These are phyloP conservation scores for Toxotes lorentzi DNA, from an alignment of 2,797 vertebrate genomes.

Conservation along the genomic window DNA sequence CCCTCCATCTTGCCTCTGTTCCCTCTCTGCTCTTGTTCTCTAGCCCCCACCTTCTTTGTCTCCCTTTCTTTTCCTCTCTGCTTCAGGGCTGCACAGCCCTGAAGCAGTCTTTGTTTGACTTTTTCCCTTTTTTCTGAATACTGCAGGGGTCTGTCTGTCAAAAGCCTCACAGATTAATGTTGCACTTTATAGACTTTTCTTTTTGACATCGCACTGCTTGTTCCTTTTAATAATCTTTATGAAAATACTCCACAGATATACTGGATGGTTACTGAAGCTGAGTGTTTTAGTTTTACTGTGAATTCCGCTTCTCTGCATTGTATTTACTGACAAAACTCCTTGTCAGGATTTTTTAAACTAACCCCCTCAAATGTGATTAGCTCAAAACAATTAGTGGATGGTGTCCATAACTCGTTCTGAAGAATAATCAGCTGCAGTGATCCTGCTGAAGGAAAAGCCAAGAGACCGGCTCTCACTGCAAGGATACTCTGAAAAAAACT, in stretches of 20 bases:
- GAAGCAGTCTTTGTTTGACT: slow-evolving; percentile 40
- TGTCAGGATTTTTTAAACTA: neutral
- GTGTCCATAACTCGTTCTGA: neutral
- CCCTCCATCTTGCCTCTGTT: slow-evolving; percentile 35
- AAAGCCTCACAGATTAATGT: slow-evolving; percentile 20
- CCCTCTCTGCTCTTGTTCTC: slow-evolving; percentile 11
- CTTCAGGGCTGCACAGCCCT: slow-evolving; percentile 15
- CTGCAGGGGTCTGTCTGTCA: slow-evolving; percentile 18
- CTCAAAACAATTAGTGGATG: neutral
- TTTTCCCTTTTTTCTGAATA: neutral
- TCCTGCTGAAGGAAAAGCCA: neutral
- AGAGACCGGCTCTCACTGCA: neutral
- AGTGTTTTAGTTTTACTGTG: slow-evolving; percentile 3
- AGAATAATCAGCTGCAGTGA: neutral
- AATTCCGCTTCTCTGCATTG: neutral
- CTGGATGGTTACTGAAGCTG: neutral
- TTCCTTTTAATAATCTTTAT: neutral
- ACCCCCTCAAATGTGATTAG: neutral
- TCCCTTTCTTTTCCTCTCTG: neutral
- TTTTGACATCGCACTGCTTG: neutral
- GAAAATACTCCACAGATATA: neutral
- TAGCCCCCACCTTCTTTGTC: neutral
- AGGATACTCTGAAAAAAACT: neutral
- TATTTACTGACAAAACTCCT: neutral
- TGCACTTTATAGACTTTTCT: slow-evolving; percentile 15